Conservation (phyloP, 2,113 vertebrate species). For the Carlito syrichta region DNA sequence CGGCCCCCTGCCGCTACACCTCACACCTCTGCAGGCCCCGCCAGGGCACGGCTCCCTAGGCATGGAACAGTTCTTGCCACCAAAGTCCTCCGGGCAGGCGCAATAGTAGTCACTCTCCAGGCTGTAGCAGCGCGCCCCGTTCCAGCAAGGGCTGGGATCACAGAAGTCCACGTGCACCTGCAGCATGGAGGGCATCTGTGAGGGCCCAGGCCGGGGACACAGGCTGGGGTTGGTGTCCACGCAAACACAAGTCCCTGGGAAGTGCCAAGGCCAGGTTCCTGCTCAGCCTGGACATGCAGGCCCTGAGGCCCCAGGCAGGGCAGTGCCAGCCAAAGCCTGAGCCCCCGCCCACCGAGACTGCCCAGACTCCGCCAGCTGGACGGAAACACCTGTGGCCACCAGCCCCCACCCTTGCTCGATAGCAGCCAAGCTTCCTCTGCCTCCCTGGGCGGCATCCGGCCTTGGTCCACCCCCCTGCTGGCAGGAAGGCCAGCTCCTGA, state of each 20-base stretch:
- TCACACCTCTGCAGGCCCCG: slow-evolving; percentile 90
- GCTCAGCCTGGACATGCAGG: too few species aligned
- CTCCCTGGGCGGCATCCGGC: slow-evolving; percentile 28
- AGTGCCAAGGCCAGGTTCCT: background rate
- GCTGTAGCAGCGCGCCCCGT: slow-evolving; percentile 90
- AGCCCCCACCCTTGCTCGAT: background rate
- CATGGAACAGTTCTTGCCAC: slow-evolving; percentile 93
- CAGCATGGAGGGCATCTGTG: background rate
- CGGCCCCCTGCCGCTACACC: background rate
- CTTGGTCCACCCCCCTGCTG: background rate
- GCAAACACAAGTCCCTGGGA: background rate
- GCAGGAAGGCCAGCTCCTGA: slow-evolving; percentile 17
- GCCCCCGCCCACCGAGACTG: rapidly evolving
- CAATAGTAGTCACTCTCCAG: slow-evolving; percentile 91
- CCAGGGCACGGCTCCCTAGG: slow-evolving; percentile 94
- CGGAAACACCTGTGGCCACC: slow-evolving; percentile 51
- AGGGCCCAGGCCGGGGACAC: rapidly evolving
- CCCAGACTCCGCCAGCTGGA: background rate
- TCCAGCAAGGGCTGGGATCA: slow-evolving; percentile 91
- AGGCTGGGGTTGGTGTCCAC: rapidly evolving
- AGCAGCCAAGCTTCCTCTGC: slow-evolving; percentile 13
- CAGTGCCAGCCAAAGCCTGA: background rate
- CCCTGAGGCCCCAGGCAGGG: background rate
- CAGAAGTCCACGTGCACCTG: slow-evolving; percentile 91
- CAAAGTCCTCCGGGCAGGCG: slow-evolving; percentile 90